phyloP scores from a whole-genome alignment of 2,113 vertebrate genomes.

The Callaeas wilsoni region DNA sequence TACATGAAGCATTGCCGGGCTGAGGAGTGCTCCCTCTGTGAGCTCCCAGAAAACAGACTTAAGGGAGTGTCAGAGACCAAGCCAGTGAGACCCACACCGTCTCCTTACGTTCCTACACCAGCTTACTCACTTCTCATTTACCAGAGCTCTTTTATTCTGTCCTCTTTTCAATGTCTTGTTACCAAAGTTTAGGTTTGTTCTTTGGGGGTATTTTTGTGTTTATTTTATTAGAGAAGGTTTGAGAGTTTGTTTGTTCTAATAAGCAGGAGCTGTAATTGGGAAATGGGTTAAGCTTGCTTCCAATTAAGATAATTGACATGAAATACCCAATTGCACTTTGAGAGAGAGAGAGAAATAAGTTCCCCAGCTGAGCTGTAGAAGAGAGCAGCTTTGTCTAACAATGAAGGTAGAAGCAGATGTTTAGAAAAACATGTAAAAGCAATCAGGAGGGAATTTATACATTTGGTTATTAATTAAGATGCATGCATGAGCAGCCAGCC shows the following conservation, averaged over 20 bases:
- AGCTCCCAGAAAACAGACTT: neutral
- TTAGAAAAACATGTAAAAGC: constrained; percentile 29
- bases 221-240: constrained; percentile 26
- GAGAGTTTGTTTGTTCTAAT: constrained; percentile 57
- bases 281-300: constrained; percentile 66
- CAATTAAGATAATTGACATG: constrained; percentile 75
- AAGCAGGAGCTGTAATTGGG: constrained; percentile 66
- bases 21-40: neutral
- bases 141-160: neutral
- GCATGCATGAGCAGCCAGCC: constrained; percentile 39
- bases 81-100: fast-evolving
- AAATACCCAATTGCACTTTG: constrained; percentile 55
- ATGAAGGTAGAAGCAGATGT: constrained; percentile 47
- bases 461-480: constrained; percentile 67
- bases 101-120: neutral
- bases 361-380: constrained; percentile 39
- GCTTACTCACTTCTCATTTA: neutral
- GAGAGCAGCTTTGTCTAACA: constrained; percentile 43
- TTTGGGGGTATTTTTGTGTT: neutral
- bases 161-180: neutral
- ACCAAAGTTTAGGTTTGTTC: neutral
- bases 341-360: constrained; percentile 29
- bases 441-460: constrained; percentile 50
- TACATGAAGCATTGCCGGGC: neutral
- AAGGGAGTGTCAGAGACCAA: neutral